Base-by-base conservation (phyloP, 2,888 invertebrate genomes). In the Notocelia uddmanniana region DNA sequence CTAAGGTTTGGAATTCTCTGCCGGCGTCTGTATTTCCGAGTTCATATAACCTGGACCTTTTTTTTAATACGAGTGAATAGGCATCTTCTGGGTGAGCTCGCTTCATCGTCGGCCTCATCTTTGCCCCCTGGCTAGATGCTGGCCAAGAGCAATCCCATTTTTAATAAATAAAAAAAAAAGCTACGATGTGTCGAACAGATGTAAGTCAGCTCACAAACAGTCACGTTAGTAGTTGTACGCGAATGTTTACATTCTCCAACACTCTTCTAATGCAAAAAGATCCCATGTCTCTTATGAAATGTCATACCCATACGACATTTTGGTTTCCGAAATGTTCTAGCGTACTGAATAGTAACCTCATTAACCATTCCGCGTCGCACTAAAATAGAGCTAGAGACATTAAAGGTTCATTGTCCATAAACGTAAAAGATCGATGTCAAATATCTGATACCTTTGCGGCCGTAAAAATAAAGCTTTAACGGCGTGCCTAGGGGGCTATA, bases 391-490 rank as follows among this genome's bases (percentile, higher is more conserved):
- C 18, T 15, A 54, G 10, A 41, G n/a, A 59, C 58, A 52, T 34
- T 52, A 59, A 58, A 58, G 37, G 10, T 66, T 57, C 58, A 58
- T 59, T 41, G 50, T 58, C 48, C 57, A 26, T 48, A 63, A 64
- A 64, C 31, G 41, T 66, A 52, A 66, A 59, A 45, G 59, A 74
- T 69, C 67, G 66, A 69, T 67, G 74, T 73, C 66, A 67, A 69
- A 68, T 67, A 66, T 60, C 62, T 67, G 64, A 55, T 52, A 60
- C 55, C 58, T 81, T 83, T 83, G 78, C 81, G 78, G 83, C 81
- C 81, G 85, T 86, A 86, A 84, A 83, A 80, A 82, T 83, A 81
- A 84, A 85, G 79, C 81, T 82, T 85, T 86, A 84, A 87, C 84
- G 79, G 81, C 85, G 84, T 85, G 85, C 80, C 78, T 76, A 76